Conservation (phyloP, 2,797 vertebrate genomes). For the Gouania willdenowi region DNA sequence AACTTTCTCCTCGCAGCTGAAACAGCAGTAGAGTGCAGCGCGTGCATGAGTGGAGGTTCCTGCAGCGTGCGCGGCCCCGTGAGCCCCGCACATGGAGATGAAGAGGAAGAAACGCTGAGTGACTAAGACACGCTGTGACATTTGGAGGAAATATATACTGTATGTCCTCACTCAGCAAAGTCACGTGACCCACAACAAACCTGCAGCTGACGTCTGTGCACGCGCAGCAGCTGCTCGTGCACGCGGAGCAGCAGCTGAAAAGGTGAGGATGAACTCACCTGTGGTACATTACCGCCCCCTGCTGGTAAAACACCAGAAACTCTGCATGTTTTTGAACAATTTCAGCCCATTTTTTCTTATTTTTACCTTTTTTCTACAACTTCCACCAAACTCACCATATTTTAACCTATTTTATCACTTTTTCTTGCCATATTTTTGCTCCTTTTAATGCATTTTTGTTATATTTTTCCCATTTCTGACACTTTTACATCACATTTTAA, state of each 20-base stretch:
- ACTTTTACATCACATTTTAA: no score
- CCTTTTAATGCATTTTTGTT: no score
- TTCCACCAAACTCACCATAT: no score
- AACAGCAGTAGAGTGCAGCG: no score
- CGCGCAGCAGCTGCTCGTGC: conserved; percentile 6
- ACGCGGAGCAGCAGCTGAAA: no score
- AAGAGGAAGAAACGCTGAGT: neutral
- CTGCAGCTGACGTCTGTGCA: conserved; percentile 22
- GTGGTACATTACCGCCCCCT: conserved; percentile 22
- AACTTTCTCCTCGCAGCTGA: no score
- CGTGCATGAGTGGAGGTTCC: conserved; percentile 7
- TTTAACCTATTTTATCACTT: no score
- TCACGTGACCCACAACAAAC: conserved; percentile 48
- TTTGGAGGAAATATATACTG: conserved; percentile 47
- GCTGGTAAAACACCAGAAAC: neutral
- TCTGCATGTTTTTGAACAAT: no score
- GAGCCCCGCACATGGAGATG: neutral
- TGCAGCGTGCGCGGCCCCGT: neutral
- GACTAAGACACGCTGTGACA: conserved; percentile 3
- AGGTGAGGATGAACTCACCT: neutral
- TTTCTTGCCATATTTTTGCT: no score
- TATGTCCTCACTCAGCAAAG: conserved; percentile 42
- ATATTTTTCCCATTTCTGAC: no score
- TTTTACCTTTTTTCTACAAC: no score
- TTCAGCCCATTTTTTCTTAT: no score